Base-by-base conservation (phyloP, 2,888 invertebrate species). In the Archaeoteleia sp. region DNA sequence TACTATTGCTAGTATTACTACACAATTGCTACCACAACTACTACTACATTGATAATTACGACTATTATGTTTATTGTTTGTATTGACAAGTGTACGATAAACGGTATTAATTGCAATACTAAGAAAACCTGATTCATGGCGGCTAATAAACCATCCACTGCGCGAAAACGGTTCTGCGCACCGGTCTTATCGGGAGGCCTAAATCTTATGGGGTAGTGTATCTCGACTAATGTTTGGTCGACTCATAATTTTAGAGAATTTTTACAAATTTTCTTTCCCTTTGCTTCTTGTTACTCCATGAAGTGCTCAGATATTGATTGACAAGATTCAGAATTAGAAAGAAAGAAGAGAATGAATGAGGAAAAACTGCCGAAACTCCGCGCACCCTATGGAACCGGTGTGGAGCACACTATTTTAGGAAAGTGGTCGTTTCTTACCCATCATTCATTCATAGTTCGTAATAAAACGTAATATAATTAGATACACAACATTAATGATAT, bases 361-460 rank as follows among this genome's bases (percentile, higher is more conserved):
- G 70, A 72, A 68, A 53, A 67, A 72, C 69, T 67, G 72, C 69
- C 68, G 72, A 60, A 48, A 62, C 71, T 70, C 70, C 62, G 62
- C 53, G 62, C 65, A 66, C 70, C 70, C 74, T 70, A 71, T 75
- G 75, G 75, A 74, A 76, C 79, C 79, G 78, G 78, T 78, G 76
- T 77, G 78, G 78, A 79, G 78, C 74, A 75, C 75, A 76, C 74
- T 78, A 77, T 75, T 76, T 79, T 78, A 77, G 78, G 74, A 77
- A 82, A 81, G 82, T 81, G 84, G 81, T 83, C 82, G 83, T 84
- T 84, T 84, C 83, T 84, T 84, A 82, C 82, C 84, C 84, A 83
- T 83, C 84, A 83, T 84, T 84, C 84, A 82, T 84, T 80, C 81
- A 81, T 84, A 84, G 83, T 78, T 83, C 78, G 81, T 84, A 84